Percentiles rank a stretch among this genome's conserved stretches.
phyloP scores from a whole-genome alignment of 2,797 vertebrate genomes.

The Sebastolobus altivelis region DNA sequence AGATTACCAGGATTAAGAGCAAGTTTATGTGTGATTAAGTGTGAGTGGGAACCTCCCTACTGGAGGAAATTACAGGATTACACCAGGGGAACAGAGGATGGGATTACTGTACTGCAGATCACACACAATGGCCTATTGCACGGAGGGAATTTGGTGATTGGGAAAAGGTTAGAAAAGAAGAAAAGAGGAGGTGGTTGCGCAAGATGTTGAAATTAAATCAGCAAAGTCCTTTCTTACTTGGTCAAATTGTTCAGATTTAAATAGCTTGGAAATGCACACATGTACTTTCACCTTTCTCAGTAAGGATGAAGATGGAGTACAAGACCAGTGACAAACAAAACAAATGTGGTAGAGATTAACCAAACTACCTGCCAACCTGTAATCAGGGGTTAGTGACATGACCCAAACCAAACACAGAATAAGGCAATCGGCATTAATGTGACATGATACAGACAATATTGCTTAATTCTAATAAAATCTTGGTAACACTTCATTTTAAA shows the following conservation, averaged over 20 bases:
- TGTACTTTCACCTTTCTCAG: background rate
- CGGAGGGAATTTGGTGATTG: constrained; percentile 12
- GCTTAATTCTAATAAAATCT: background rate
- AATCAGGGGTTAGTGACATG: background rate
- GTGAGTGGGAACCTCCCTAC: constrained; percentile 38
- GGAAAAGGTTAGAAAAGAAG: constrained; percentile 4
- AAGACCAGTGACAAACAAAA: background rate
- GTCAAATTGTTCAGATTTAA: background rate
- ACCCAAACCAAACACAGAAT: constrained; percentile 2
- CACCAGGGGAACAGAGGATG: constrained; percentile 32
- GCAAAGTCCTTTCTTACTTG: constrained; percentile 3
- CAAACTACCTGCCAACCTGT: background rate
- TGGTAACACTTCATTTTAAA: too few relatives aligned
- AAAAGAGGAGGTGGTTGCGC: background rate
- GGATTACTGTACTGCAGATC: constrained; percentile 38
- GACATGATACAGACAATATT: background rate
- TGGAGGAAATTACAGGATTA: constrained; percentile 72
- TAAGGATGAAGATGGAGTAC: background rate
- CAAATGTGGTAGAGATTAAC: background rate
- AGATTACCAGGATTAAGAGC: constrained; percentile 66
- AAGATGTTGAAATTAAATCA: background rate
- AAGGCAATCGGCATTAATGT: background rate
- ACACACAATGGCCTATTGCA: background rate
- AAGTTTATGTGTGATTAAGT: constrained; percentile 68
- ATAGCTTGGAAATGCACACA: background rate